These are phyloP conservation scores for Papio anubis DNA, from an alignment of 2,113 vertebrate species.

Conservation along the genomic window DNA sequence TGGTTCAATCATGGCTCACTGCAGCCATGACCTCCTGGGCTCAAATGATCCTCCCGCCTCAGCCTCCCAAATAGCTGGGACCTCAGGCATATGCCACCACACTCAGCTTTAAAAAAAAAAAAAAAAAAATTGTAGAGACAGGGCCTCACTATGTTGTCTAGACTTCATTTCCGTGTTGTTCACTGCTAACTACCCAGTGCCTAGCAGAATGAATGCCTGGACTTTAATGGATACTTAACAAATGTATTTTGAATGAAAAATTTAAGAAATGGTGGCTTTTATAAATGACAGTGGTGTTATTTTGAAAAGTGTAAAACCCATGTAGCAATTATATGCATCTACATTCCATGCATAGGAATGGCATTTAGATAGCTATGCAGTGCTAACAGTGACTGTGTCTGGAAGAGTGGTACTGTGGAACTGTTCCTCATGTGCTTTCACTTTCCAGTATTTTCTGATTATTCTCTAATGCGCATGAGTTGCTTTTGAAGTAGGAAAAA, in stretches of 20 bases:
- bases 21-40: no score
- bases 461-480: background rate
- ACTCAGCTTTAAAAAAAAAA: no score
- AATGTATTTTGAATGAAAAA: conserved; percentile 14
- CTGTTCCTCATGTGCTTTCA: conserved; percentile 16
- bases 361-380: background rate
- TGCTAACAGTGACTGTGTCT: background rate
- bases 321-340: background rate
- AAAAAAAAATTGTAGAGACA: no score
- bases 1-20: no score
- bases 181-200: background rate
- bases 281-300: conserved; percentile 22
- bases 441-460: background rate
- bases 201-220: background rate
- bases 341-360: background rate
- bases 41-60: no score
- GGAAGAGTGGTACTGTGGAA: background rate
- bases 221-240: background rate
- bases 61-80: no score
- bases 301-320: background rate
- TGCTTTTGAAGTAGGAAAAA: conserved; percentile 28
- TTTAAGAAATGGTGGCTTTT: background rate
- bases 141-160: no score
- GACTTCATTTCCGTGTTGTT: background rate
- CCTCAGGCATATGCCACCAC: no score